Evolutionary conservation across 2,113 vertebrate species (phyloP), one percentile per base, ranked within the genome.

Genomic region (Erinaceus europaeus): DNA sequence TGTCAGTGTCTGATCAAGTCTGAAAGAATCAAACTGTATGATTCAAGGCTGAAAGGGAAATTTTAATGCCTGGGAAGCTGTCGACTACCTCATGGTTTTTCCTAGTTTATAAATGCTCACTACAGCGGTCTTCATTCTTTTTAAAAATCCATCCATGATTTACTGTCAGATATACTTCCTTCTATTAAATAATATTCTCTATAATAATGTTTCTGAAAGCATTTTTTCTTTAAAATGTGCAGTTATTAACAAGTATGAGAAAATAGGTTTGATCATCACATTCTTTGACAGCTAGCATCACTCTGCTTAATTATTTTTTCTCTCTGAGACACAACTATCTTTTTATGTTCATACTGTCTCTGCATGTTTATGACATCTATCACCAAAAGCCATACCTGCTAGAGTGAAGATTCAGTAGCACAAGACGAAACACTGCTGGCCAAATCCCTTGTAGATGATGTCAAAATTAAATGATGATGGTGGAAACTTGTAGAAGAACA

Each of bases 181-280:
- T 89, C 77, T 84, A 67, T 90, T 93, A 92, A 91, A 92, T 48
- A 42, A 61, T 91, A 57, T 46, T 84, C 64, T 88, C 76, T 57
- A 42, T 48, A 15, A 67, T 74, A 83, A 68, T 46, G 59, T 86
- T 86, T 90, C 69, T 53, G 71, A 92, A 91, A 17, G 38, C n/a
- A 44, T 82, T 59, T 82, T 83, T 40, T 88, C 89, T 84, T 50
- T 73, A 73, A 89, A 67, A 12, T 53, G 10, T 42, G 4, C 44
- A 9, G 9, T 65, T 76, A 64, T 25, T 84, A 81, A 65, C 46
- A 71, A 67, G 29, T 40, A 23, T 12, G 67, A 68, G 69, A 48
- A 88, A 86, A 82, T 25, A 67, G 32, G 53, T 64, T 71, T 71
- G 59, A 55, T 91, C 76, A 74, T 84, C 86, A 78, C 32, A 72